Evolutionary conservation across 2,797 vertebrate genomes (phyloP).

Genomic region (Telmatherina bonti): DNA sequence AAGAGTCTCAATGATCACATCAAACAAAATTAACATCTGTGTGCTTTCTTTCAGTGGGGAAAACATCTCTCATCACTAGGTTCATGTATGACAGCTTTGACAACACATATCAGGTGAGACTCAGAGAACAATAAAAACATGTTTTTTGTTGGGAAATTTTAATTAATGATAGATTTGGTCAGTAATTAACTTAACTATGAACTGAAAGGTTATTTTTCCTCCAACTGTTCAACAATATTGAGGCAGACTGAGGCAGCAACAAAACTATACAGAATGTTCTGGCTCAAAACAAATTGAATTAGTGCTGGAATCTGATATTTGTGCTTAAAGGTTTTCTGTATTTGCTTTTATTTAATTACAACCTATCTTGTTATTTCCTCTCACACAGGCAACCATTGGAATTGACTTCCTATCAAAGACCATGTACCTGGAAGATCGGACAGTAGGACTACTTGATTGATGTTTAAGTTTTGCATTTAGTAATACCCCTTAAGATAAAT

Average conservation of each 20-base stretch:
- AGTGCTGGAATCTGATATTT: conserved; percentile 41
- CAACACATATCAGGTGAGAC: conserved; percentile 87
- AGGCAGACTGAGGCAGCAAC: neutral
- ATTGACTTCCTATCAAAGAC: conserved; percentile 95
- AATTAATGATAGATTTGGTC: conserved; percentile 4
- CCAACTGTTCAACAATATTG: neutral
- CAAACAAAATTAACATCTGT: conserved; percentile 24
- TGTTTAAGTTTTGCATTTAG: conserved; percentile 16
- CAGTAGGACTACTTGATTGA: conserved; percentile 80
- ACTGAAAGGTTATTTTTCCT: neutral
- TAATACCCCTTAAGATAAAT: conserved; percentile 1
- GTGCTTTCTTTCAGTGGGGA: conserved; percentile 81
- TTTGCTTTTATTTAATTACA: conserved; percentile 30
- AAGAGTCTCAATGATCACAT: neutral
- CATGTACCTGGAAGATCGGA: conserved; percentile 94
- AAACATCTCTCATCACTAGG: conserved; percentile 88
- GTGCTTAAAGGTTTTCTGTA: conserved; percentile 26
- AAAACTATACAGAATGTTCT: neutral
- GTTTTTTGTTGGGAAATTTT: neutral
- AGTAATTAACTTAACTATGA: neutral
- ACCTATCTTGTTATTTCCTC: conserved; percentile 48
- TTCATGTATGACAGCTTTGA: conserved; percentile 89
- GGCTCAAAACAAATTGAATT: conserved; percentile 35
- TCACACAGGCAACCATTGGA: conserved; percentile 89
- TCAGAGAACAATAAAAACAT: neutral